A percentile compares a stretch with the other conserved stretches of the same genome.
Evolutionary conservation across 2,888 invertebrate genomes (phyloP).

Genomic region (Hoplodrina ambigua): DNA sequence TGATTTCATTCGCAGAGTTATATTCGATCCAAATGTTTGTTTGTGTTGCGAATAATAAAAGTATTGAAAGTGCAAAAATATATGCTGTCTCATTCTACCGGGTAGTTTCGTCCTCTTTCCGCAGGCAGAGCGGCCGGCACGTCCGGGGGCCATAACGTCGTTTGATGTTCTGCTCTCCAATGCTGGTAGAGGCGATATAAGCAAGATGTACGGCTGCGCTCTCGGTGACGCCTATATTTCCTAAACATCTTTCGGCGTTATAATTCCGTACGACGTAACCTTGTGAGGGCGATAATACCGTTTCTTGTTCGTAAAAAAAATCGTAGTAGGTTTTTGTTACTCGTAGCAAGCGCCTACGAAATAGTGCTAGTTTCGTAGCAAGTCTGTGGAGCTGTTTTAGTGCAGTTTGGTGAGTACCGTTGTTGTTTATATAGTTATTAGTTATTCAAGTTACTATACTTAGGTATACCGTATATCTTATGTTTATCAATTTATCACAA

Average conservation of each 20-base stretch:
- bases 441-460: conserved; percentile 16
- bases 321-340: conserved; percentile 36
- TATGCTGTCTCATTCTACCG: conserved; percentile 73
- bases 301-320: conserved; percentile 49
- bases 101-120: conserved; percentile 79
- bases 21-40: conserved; percentile 82
- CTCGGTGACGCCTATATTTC: conserved; percentile 90
- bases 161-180: conserved; percentile 91
- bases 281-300: conserved; percentile 77
- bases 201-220: conserved; percentile 90
- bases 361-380: conserved; percentile 42
- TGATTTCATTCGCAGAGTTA: conserved; percentile 69
- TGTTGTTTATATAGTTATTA: conserved; percentile 6
- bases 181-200: conserved; percentile 87
- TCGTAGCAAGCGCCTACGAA: conserved; percentile 40
- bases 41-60: conserved; percentile 86
- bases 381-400: conserved; percentile 16
- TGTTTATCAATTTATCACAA: neutral
- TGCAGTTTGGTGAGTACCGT: conserved; percentile 39
- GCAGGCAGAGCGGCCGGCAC: conserved; percentile 82
- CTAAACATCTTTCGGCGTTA: conserved; percentile 89
- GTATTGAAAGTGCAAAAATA: conserved; percentile 84
- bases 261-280: conserved; percentile 83
- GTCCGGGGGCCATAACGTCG: conserved; percentile 89
- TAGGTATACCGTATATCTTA: neutral